A percentile compares a stretch with the other conserved stretches of the same genome.
These are phyloP conservation scores for Drosophila arawakana DNA, from an alignment of 1,140 invertebrate genomes.

Conservation along the genomic window DNA sequence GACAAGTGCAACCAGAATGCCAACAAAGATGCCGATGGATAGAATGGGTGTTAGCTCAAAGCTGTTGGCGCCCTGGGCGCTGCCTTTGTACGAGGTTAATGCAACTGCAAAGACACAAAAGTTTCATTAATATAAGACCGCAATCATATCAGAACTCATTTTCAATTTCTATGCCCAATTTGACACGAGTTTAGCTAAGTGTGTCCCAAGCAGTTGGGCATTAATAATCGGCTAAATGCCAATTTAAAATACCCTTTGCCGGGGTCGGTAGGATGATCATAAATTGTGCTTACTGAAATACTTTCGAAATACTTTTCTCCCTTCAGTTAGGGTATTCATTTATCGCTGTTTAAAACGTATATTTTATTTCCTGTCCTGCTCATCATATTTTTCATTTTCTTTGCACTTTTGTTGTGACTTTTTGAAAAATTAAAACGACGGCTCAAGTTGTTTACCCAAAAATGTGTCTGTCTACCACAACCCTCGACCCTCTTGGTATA, in stretches of 20 bases:
- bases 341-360: conserved; percentile 27
- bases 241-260: conserved; percentile 14
- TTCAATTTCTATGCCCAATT: conserved; percentile 41
- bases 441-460: conserved; percentile 80
- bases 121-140: background rate
- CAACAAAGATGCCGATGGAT: conserved; percentile 88
- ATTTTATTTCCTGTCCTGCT: conserved; percentile 1
- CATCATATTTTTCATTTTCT: conserved; percentile 48
- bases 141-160: conserved; percentile 26
- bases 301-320: background rate
- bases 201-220: conserved; percentile 19
- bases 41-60: conserved; percentile 91
- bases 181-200: conserved; percentile 14
- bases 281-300: conserved; percentile 16
- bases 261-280: background rate
- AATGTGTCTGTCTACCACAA: conserved; percentile 44
- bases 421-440: conserved; percentile 77
- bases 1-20: conserved; percentile 89
- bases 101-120: conserved; percentile 56
- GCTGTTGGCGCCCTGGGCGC: conserved; percentile 84
- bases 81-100: conserved; percentile 85
- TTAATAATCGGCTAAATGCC: conserved; percentile 32
- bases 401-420: conserved; percentile 72
- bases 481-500: conserved; percentile 7
- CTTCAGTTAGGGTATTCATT: conserved; percentile 30